phyloP scores from a whole-genome alignment of 2,113 vertebrate species.

The Tetraodon nigroviridis region DNA sequence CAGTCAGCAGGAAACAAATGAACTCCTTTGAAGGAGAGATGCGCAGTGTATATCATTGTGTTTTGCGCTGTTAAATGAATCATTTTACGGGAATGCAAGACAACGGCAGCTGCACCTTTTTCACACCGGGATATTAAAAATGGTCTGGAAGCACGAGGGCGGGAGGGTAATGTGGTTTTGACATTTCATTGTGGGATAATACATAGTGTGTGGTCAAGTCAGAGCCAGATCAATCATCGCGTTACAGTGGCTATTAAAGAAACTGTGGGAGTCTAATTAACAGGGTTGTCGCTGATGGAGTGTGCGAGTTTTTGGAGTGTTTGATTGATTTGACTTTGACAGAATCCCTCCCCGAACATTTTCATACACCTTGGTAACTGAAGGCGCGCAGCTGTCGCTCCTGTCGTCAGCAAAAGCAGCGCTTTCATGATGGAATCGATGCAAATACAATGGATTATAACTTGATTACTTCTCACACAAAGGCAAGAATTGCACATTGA shows the following conservation, averaged over 20 bases:
- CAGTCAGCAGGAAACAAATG: slow-evolving; percentile 66
- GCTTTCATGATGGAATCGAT: slow-evolving; percentile 28
- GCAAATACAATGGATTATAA: slow-evolving; percentile 61
- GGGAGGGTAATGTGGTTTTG: background rate
- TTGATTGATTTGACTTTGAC: slow-evolving; percentile 4
- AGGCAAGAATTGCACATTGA: slow-evolving; percentile 35
- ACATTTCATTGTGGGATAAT: background rate
- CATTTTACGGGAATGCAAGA: slow-evolving; percentile 26
- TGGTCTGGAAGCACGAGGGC: slow-evolving; percentile 4
- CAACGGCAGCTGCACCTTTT: slow-evolving; percentile 34
- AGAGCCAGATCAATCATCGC: background rate
- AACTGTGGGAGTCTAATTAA: background rate
- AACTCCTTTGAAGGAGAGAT: slow-evolving; percentile 57
- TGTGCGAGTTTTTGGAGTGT: slow-evolving; percentile 1
- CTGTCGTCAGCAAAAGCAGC: slow-evolving; percentile 28
- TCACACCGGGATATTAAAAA: slow-evolving; percentile 28
- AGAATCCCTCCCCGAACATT: slow-evolving; percentile 14
- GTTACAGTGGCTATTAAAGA: background rate
- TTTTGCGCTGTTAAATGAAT: slow-evolving; percentile 59
- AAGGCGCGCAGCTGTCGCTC: background rate
- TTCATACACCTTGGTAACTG: slow-evolving; percentile 21
- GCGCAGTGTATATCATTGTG: slow-evolving; percentile 47
- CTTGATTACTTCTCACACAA: slow-evolving; percentile 56
- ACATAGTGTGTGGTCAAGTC: slow-evolving; percentile 6
- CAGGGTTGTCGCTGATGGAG: background rate